Evolutionary conservation across 2,888 invertebrate genomes (phyloP), one percentile per base, ranked within the genome.

Genomic region (Chesias legatella): DNA sequence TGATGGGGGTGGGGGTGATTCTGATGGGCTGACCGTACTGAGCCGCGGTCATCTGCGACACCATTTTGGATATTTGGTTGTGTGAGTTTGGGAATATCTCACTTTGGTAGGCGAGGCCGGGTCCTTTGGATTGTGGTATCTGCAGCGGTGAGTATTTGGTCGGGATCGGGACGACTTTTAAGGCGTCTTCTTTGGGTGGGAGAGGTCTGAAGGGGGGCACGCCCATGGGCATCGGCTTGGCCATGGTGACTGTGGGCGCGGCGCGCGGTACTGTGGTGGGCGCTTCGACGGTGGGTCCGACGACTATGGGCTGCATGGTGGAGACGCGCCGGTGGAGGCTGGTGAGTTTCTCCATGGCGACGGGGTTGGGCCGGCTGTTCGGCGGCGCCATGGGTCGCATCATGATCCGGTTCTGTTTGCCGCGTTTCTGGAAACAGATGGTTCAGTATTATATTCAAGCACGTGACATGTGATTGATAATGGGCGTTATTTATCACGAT

Each of bases 131-230:
- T 52, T 80, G 71, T 9, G 82, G 80, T 30, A 81, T 56, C 58
- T 77, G 75, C 13, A 79, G 67, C n/a, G 82, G 78, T 21, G 78
- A 62, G 68, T 76, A 79, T 31, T 67, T 64, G 51, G 84, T 36
- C 29, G 79, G 58, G 38, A 89, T 73, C 8, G 90, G 90, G 29
- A 89, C 68, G 13, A 90, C 89, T 63, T 86, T 79, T 38, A 90
- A 86, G 5, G 91, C 91, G 11, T 86, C 85, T 50, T 88, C 85
- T 63, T 88, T 88, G 1, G 92, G 90, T 27, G 95, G 94, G 51
- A 95, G 88, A 0, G 95, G 95, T 65, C 91, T 93, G 77, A 95
- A 95, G 0, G 94, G 92, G 21, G 95, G 95, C 6, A 95, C 91
- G 6, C 91, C 90, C 76, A 90, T 79, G 1, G 89, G 86, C 57